These are phyloP conservation scores for Rhodophaea formosa DNA, from an alignment of 2,888 invertebrate genomes.

Conservation along the genomic window DNA sequence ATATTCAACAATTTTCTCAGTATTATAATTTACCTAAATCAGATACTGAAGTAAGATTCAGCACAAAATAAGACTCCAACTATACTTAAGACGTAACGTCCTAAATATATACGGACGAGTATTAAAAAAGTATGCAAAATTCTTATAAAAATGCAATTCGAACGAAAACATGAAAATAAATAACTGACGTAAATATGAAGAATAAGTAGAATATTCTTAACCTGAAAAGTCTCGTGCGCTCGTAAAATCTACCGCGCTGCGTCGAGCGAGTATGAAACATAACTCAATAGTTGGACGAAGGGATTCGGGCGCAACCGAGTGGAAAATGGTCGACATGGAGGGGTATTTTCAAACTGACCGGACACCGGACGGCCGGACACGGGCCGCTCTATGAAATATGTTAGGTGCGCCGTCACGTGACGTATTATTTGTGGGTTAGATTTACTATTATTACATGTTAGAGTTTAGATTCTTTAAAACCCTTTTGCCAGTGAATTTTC, in stretches of 20 bases:
- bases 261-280: slow-evolving; percentile 60
- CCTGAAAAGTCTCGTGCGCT: slow-evolving; percentile 16
- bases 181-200: too few species aligned
- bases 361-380: slow-evolving; percentile 32
- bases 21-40: too few species aligned
- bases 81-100: too few species aligned
- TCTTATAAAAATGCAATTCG: too few species aligned
- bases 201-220: slow-evolving; percentile 3
- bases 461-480: not conserved
- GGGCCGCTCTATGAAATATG: slow-evolving; percentile 55
- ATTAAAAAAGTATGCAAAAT: too few species aligned
- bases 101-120: too few species aligned
- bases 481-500: not conserved
- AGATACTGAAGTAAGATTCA: too few species aligned
- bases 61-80: too few species aligned
- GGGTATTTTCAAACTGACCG: slow-evolving; percentile 73
- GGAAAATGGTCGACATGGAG: slow-evolving; percentile 72
- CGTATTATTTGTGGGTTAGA: slow-evolving; percentile 36
- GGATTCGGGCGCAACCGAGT: slow-evolving; percentile 65
- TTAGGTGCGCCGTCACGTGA: slow-evolving; percentile 48
- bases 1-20: too few species aligned
- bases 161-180: too few species aligned
- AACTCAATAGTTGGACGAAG: slow-evolving; percentile 67
- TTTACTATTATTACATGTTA: slow-evolving; percentile 13
- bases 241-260: slow-evolving; percentile 40